These are phyloP conservation scores for Noctua fimbriata DNA, from an alignment of 2,888 invertebrate species.

Conservation along the genomic window DNA sequence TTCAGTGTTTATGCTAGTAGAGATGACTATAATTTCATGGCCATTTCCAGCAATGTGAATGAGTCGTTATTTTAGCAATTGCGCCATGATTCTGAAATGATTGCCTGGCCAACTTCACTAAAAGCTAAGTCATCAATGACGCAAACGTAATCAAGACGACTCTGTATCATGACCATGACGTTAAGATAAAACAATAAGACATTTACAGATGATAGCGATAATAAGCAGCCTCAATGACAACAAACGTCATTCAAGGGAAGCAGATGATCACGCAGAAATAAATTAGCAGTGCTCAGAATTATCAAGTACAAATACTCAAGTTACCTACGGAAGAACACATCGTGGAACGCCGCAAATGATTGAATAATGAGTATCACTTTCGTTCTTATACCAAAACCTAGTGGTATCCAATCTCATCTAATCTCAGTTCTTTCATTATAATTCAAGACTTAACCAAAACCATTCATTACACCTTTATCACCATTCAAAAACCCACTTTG, in stretches of 20 bases:
- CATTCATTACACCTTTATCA: background rate
- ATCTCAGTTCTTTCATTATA: background rate
- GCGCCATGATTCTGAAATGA: background rate
- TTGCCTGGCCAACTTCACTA: background rate
- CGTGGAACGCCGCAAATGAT: background rate
- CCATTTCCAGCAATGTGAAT: background rate
- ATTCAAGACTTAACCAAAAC: background rate
- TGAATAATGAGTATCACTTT: background rate
- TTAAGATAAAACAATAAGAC: constrained; percentile 9
- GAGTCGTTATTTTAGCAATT: background rate
- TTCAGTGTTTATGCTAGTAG: background rate
- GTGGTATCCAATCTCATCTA: background rate
- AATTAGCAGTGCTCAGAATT: background rate
- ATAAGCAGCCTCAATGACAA: background rate
- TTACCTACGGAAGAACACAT: background rate
- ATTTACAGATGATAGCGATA: constrained; percentile 1
- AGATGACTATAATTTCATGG: background rate
- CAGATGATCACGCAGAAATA: background rate
- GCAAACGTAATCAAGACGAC: constrained; percentile 34
- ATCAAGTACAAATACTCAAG: background rate
- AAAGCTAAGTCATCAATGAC: constrained; percentile 20
- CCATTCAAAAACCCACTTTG: constrained; percentile 3
- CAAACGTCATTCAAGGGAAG: background rate
- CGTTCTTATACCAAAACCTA: background rate
- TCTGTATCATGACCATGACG: background rate